Base-by-base conservation (phyloP, 2,113 vertebrate species). In the Brevimyrus niger region DNA sequence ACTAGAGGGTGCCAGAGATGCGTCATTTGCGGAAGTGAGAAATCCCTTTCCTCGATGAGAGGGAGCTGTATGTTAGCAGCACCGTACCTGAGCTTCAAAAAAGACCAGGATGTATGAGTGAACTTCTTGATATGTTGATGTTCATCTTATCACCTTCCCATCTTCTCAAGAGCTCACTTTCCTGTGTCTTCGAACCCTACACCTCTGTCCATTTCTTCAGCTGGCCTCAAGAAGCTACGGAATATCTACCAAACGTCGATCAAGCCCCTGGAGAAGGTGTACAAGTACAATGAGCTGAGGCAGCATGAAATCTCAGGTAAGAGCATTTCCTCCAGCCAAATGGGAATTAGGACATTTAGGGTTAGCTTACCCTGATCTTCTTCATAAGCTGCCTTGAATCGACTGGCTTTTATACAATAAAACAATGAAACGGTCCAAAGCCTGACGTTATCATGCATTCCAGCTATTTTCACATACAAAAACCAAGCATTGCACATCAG, bases 291-390 rank as follows among this genome's bases (percentile, higher is more conserved):
- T 0, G 98, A 99, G 93, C 96, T 99, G 92, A 96, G 98, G 91
- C 98, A 99, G 93, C 98, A 99, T 0, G 98, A 99, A 94, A 98
- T 99, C 94, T 98, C 98, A 96, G 98, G 98, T 99, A 97, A 42
- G 88, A 13, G 10, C 65, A 4, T 48, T 48, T 9, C 51, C 31
- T 87, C 23, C 47, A 21, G 21, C 19, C 23, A 27, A 35, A n/a
- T 38, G 21, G 35, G 80, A 83, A n/a, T 42, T 47, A 15, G 31
- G 44, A 87, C 88, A 27, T 88, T 0, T 1, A 31, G 50, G 50
- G 84, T 13, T 55, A 17, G 58, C 19, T 15, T 3, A 83, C 58
- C 87, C 83, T 48, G 73, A 31, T 35, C 38, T 42, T 92, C 85
- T 55, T 13, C 48, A 86, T 31, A 53, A 31, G 4, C 84, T 10